Base-by-base conservation (phyloP, 92 coral and sea anemone genomes). In the Nematostella vectensis region DNA sequence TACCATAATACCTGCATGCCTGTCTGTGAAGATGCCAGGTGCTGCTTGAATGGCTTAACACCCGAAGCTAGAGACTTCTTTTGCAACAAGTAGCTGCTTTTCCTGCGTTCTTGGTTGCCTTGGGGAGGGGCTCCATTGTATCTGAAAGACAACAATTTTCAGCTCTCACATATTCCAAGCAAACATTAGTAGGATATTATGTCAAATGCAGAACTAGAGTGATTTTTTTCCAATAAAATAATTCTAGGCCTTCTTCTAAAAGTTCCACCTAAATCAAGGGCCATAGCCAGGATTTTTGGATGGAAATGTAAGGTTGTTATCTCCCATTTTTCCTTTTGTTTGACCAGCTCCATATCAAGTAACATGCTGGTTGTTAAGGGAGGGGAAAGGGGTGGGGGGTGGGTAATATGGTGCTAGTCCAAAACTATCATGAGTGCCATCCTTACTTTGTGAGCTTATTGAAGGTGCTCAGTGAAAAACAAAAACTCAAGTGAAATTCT, bases 1-100 rank as follows among this genome's bases (percentile, higher is more conserved):
- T n/a, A n/a, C n/a, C n/a, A 26, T 26, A 1, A 29, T 78, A 76
- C 95, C 88, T 85, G 80, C 74, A 70, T 80, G 21, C 95, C 95
- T 31, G 81, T 71, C 38, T 76, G 68, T 19, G 95, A 85, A 4
- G 84, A 74, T 61, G 95, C 95, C 68, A 76, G 67, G 71, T 85
- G 88, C 55, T 80, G 77, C 53, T 76, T 75, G 63, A 39, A 85
- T 68, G 95, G 95, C 64, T 70, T 83, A 58, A 85, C 95, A 48
- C 95, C 95, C 37, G 95, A 74, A 63, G 83, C 72, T 61, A 66
- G 39, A 55, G 59, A 50, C 29, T 63, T 80, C 83, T 85, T 75
- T 59, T 68, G 53, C 38, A 85, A 74, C 48, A 68, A 55, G 50
- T 69, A 66, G 56, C 79, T 80, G 38, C 84, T 74, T 63, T 78